Evolutionary conservation across 2,888 invertebrate genomes (phyloP).

Genomic region (Rhagonycha fulva): DNA sequence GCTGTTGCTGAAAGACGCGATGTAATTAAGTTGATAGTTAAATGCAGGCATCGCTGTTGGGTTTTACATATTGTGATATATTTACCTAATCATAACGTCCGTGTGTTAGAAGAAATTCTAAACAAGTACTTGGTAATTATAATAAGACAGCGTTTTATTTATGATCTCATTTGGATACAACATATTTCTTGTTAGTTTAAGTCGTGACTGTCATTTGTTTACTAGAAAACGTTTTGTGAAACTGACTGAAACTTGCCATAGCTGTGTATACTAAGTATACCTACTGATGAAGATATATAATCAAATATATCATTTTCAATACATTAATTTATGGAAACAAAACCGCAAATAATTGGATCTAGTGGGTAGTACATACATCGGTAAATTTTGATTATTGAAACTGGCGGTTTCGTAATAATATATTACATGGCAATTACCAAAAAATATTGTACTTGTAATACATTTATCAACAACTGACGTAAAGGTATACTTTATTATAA

Average conservation of each 20-base stretch:
- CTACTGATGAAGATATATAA: background rate
- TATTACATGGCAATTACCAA: background rate
- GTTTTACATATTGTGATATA: conserved; percentile 20
- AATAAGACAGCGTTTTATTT: background rate
- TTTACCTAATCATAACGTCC: conserved; percentile 3
- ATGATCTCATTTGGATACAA: background rate
- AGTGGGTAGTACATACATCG: background rate
- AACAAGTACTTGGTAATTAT: background rate
- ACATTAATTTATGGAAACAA: background rate
- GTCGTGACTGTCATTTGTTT: background rate
- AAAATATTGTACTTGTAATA: background rate
- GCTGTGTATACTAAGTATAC: background rate
- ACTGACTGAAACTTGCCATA: background rate
- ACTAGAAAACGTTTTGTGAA: background rate
- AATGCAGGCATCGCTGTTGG: conserved; percentile 29
- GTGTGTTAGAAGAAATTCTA: background rate
- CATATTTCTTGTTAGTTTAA: background rate
- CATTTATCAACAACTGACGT: background rate
- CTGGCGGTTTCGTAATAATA: background rate
- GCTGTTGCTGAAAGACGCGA: conserved; percentile 30
- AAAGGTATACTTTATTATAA: background rate
- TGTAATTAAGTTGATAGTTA: conserved; percentile 44
- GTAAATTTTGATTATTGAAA: background rate
- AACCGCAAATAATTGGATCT: background rate
- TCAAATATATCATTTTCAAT: background rate